Base-by-base conservation (phyloP, 2,113 vertebrate genomes). In the Callaeas wilsoni region DNA sequence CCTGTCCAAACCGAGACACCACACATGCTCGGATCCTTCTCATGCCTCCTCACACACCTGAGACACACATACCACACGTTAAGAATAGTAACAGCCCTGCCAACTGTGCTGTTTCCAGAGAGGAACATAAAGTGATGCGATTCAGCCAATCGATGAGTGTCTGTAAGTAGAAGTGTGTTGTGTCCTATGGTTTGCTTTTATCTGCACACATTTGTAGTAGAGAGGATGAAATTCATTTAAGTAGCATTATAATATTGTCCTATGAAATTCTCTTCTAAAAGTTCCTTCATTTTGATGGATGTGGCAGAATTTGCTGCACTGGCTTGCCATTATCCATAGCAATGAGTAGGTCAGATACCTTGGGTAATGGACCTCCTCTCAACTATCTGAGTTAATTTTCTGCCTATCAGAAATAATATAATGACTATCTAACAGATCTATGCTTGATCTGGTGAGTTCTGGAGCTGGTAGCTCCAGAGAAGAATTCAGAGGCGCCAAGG, bases 141-240 rank as follows among this genome's bases (percentile, higher is more conserved):
- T 80, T 83, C 56, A 86, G 55, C 21, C 52, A 68, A 17, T 33
- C 33, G 65, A 55, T 2, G 4, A 42, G 35, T 55, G 30, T 89
- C 73, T 75, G 44, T 78, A 47, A 39, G 18, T 5, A 52, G 52
- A 84, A 88, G 70, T 25, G 33, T 49, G 10, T 82, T 87, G 16
- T 74, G 37, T 71, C 50, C 59, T 74, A 14, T 88, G 55, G 21
- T 80, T 90, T 95, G 46, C 56, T 94, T 90, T 84, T 81, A 53
- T 82, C 74, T 92, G 20, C 49, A 30, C 1, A 1, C 29, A 25
- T 81, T 50, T 94, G 32, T 84, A 84, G 46, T 25, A 69, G 77
- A 46, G 69, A 71, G 49, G 65, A 68, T 44, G 49, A 86, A 84
- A 64, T 78, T 86, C 0, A 78, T 77, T 77, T 90, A 56, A 73